Base-by-base conservation (phyloP, 2,797 vertebrate species). In the Acropternis orthonyx region DNA sequence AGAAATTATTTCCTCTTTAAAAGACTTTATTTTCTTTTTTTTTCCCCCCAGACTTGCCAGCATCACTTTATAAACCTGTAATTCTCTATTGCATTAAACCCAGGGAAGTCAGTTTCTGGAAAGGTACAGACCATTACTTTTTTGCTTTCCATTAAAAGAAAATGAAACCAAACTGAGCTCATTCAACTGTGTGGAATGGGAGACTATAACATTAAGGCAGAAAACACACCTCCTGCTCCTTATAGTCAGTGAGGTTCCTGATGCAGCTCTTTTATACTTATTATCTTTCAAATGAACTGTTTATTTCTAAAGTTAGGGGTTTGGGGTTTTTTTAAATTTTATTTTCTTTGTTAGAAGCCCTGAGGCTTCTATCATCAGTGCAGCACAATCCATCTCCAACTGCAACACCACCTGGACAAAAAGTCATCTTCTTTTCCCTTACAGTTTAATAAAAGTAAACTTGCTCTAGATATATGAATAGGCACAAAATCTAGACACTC, bases 111-210 rank as follows among this genome's bases (percentile, higher is more conserved):
- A 86, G 65, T 39, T 92, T 88, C 79, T 73, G 41, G 59, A 84
- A 96, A 92, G 85, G 93, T 73, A 92, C 89, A 94, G 88, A 87
- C 77, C 93, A 92, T 94, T 95, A 92, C 77, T 85, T 84, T 74
- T 92, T 94, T 88, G 63, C 92, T 96, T 96, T 93, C 85, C 92
- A 92, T 96, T 95, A 95, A 86, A 90, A 90, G 74, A 95, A 96
- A 95, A 96, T 90, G 83, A 92, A 95, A 92, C 73, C 92, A 90
- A 95, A 97, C 83, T 90, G 91, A 89, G 94, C 90, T 96, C 59
- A 19, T 84, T 94, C 74, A 52, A 93, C 67, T 76, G 77, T 65
- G 80, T 56, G 49, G 74, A 97, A 94, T 65, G 59, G 71, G 30
- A 88, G 39, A 93, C 41, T 46, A 95, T 65, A 96, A 93, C 95